Evolutionary conservation across 2,797 vertebrate species (phyloP).

Genomic region (Cossypha dichroa): DNA sequence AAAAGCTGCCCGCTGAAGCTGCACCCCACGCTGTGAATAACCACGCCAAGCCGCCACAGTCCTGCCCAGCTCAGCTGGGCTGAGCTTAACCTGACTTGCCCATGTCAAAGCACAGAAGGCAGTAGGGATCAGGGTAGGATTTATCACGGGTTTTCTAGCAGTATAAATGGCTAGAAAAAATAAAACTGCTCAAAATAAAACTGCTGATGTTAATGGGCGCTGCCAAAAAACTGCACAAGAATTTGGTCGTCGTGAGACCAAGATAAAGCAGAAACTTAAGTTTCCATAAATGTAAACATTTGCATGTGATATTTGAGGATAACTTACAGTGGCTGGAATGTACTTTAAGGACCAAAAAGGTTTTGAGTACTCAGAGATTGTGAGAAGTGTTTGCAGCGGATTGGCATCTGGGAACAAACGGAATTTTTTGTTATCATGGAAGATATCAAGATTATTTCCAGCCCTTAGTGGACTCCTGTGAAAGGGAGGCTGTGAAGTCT

Average conservation of each 20-base stretch:
- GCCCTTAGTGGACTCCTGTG: background rate
- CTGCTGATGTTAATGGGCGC: fast-evolving
- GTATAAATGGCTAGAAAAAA: too few species aligned
- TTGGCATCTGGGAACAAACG: background rate
- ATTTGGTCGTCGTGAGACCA: background rate
- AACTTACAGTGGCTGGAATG: constrained; percentile 24
- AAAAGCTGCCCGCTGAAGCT: constrained; percentile 32
- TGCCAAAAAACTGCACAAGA: background rate
- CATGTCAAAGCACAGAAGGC: background rate
- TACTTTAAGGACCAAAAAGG: background rate
- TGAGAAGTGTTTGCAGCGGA: constrained; percentile 26
- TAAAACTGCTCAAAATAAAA: background rate
- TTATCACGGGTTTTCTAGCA: background rate
- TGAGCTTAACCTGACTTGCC: background rate
- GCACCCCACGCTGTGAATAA: background rate
- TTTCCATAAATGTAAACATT: constrained; percentile 16
- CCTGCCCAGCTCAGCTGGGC: background rate
- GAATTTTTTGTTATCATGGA: constrained; percentile 2
- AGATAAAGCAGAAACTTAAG: background rate
- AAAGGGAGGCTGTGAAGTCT: background rate
- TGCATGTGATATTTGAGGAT: background rate
- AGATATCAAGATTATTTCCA: constrained; percentile 20
- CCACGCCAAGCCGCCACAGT: background rate
- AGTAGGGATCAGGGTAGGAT: background rate
- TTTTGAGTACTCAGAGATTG: constrained; percentile 9